phyloP scores from a whole-genome alignment of 2,113 vertebrate genomes.

The Crypturellus undulatus region DNA sequence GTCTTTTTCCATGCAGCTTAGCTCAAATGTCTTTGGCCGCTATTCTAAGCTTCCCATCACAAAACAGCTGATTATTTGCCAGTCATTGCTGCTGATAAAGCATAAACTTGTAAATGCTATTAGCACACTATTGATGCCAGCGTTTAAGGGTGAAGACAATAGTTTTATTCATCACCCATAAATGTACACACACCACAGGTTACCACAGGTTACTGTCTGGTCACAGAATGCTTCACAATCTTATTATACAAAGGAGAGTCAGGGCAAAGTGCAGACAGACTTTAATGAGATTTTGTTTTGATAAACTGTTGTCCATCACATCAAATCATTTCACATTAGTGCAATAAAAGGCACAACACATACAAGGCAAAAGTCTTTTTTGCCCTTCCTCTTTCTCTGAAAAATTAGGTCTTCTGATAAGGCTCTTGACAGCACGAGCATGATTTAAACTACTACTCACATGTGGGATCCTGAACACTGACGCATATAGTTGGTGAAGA shows the following conservation, averaged over 20 bases:
- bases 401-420: not conserved
- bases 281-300: constrained; percentile 83
- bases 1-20: constrained; percentile 58
- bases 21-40: constrained; percentile 47
- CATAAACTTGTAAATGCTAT: constrained; percentile 73
- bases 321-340: constrained; percentile 72
- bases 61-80: constrained; percentile 68
- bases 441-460: not conserved
- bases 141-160: constrained; percentile 70
- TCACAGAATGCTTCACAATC: constrained; percentile 45
- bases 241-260: constrained; percentile 62
- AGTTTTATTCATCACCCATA: constrained; percentile 72
- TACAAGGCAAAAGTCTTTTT: constrained; percentile 52
- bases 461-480: not conserved
- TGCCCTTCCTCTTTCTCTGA: not conserved
- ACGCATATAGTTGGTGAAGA: not conserved
- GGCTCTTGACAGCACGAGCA: not conserved
- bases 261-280: constrained; percentile 68
- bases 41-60: constrained; percentile 63
- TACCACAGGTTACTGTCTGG: constrained; percentile 67
- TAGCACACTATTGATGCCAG: constrained; percentile 66
- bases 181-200: constrained; percentile 60
- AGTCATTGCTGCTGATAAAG: constrained; percentile 74
- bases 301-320: constrained; percentile 77
- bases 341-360: constrained; percentile 39